These are phyloP conservation scores for Cavia aperea DNA, from an alignment of 2,113 vertebrate species.

Conservation along the genomic window DNA sequence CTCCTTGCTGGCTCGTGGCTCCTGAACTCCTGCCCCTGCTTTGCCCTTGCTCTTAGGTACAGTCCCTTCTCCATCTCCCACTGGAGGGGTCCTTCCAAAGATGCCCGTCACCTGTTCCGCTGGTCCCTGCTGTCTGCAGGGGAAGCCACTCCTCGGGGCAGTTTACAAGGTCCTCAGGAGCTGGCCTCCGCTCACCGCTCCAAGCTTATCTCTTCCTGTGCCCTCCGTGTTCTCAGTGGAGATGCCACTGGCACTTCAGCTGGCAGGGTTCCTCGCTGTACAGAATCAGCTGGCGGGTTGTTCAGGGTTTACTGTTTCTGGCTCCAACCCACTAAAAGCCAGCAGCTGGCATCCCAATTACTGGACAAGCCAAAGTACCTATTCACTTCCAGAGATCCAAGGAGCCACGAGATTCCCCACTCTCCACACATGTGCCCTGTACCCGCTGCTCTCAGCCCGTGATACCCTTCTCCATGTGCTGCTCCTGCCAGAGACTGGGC, in stretches of 20 bases:
- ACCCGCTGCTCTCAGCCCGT: neutral
- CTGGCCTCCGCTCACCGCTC: neutral
- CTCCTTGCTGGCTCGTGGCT: rapidly evolving
- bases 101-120: neutral
- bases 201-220: rapidly evolving
- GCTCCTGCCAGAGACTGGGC: neutral
- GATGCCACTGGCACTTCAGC: neutral
- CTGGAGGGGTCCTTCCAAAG: neutral
- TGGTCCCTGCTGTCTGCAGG: neutral
- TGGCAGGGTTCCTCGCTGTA: neutral
- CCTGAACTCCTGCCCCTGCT: neutral
- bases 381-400: neutral
- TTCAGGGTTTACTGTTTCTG: neutral
- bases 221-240: neutral
- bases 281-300: neutral
- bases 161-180: neutral
- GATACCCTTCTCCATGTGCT: neutral
- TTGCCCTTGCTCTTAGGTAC: rapidly evolving
- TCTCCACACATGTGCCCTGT: rapidly evolving
- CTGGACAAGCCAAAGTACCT: neutral
- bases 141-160: neutral
- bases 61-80: neutral
- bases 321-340: neutral
- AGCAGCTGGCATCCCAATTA: neutral
- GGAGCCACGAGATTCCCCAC: neutral